These are phyloP conservation scores for Microcebus griseorufus DNA, from an alignment of 2,113 vertebrate species.

Conservation along the genomic window DNA sequence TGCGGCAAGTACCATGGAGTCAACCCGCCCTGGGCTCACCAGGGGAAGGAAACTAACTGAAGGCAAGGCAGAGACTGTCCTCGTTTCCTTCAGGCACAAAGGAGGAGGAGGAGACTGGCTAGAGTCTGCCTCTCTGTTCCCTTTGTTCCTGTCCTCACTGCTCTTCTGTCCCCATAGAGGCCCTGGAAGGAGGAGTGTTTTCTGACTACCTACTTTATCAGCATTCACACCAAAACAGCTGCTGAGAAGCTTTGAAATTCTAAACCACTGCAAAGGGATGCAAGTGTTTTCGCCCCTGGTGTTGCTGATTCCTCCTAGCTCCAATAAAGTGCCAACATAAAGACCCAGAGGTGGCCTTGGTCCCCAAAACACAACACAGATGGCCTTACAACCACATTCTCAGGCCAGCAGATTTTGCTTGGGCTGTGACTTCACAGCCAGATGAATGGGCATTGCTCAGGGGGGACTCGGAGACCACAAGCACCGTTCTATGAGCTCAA, in stretches of 20 bases:
- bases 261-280: not conserved
- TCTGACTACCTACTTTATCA: constrained; percentile 33
- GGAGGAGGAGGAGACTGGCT: not conserved
- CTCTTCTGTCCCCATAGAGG: not conserved
- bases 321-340: constrained; percentile 1
- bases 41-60: not conserved
- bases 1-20: not conserved
- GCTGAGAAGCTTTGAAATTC: constrained; percentile 52
- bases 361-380: not conserved
- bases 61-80: not conserved
- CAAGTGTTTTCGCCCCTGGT: not conserved
- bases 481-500: not conserved
- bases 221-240: constrained; percentile 52
- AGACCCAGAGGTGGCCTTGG: constrained; percentile 13
- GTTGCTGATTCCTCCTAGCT: not conserved
- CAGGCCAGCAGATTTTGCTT: not conserved
- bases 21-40: not conserved
- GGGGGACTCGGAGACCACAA: not conserved
- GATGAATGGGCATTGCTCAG: not conserved
- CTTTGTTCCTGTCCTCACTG: not conserved
- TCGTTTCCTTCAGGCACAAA: not conserved
- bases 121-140: not conserved
- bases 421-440: constrained; percentile 23
- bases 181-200: not conserved
- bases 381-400: not conserved